These are phyloP conservation scores for Crotalus horridus DNA, from an alignment of 2,113 vertebrate genomes.

Conservation along the genomic window DNA sequence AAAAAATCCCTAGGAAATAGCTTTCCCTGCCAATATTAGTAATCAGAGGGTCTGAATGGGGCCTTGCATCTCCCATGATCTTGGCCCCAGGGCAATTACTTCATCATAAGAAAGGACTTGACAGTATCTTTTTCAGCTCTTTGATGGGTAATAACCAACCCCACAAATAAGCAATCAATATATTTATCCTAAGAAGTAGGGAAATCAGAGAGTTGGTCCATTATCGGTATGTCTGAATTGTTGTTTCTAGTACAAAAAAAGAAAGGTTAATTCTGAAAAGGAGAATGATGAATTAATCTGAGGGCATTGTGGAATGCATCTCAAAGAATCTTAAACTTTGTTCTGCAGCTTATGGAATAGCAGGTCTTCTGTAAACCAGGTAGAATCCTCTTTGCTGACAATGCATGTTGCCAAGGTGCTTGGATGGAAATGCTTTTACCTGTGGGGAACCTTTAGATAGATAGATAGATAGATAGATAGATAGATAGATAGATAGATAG, in stretches of 20 bases:
- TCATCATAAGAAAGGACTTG: not conserved
- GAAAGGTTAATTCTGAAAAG: not conserved
- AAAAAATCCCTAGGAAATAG: not conserved
- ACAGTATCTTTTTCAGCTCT: not conserved
- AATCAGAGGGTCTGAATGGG: too few relatives aligned
- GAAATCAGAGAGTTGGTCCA: not conserved
- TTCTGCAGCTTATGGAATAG: not conserved
- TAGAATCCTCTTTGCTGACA: accelerated
- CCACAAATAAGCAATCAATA: not conserved
- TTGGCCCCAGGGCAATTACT: not conserved
- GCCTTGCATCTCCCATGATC: not conserved
- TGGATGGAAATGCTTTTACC: not conserved
- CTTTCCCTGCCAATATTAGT: not conserved
- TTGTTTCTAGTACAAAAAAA: not conserved
- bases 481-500: too few relatives aligned
- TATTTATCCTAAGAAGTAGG: not conserved
- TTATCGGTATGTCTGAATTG: not conserved
- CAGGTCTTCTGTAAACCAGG: not conserved
- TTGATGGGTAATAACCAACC: not conserved
- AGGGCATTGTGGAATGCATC: not conserved
- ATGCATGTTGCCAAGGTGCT: not conserved
- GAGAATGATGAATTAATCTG: not conserved
- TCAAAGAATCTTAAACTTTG: not conserved
- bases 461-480: not conserved
- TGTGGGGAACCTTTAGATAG: too few relatives aligned